These are phyloP conservation scores for Zeuzera pyrina DNA, from an alignment of 2,888 invertebrate species.

Conservation along the genomic window DNA sequence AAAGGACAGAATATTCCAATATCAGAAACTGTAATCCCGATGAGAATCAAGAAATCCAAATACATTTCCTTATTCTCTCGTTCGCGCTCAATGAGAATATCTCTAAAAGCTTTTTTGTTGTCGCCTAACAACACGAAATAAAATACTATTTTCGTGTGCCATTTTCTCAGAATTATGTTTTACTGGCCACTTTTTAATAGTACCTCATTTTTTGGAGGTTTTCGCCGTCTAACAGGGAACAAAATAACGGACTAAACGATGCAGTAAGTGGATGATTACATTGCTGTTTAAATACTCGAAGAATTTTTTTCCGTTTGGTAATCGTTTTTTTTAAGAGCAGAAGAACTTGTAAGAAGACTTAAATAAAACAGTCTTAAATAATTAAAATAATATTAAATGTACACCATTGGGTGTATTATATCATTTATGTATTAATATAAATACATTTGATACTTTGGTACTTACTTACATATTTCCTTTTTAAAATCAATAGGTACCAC, in stretches of 20 bases:
- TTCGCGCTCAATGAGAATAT: constrained; percentile 38
- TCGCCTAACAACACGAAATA: constrained; percentile 14
- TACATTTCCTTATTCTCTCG: constrained; percentile 37
- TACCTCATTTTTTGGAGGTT: constrained; percentile 23
- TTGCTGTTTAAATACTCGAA: too few species aligned
- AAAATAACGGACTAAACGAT: constrained; percentile 25
- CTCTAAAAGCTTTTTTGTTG: constrained; percentile 43
- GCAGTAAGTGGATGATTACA: too few species aligned
- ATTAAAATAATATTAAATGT: too few species aligned
- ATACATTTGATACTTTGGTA: not conserved
- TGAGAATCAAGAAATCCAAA: constrained; percentile 29
- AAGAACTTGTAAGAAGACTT: too few species aligned
- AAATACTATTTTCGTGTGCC: constrained; percentile 32
- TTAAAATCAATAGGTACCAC: too few species aligned
- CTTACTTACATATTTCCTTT: too few species aligned
- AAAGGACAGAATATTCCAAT: constrained; percentile 39
- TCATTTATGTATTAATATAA: not conserved
- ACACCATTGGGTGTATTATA: too few species aligned
- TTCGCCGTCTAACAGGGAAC: constrained; percentile 19
- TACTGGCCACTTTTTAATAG: constrained; percentile 27
- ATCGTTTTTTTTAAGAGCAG: too few species aligned
- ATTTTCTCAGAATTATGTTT: constrained; percentile 34
- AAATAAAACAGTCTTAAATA: too few species aligned
- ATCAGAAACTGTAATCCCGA: constrained; percentile 15
- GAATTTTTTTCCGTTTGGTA: too few species aligned